phyloP scores from a whole-genome alignment of 2,888 invertebrate genomes.

The Eupithecia abbreviata region DNA sequence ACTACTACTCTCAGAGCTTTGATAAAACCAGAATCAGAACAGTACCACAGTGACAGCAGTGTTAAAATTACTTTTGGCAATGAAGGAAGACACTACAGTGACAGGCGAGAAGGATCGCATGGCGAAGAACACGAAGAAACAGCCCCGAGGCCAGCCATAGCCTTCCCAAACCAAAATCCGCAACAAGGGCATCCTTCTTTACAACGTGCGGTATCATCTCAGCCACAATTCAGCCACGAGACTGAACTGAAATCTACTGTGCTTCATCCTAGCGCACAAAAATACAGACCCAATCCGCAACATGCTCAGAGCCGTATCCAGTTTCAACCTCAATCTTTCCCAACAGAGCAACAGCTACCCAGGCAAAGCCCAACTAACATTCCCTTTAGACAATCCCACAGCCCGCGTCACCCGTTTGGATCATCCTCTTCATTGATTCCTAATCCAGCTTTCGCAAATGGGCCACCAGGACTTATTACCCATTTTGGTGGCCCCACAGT shows the following conservation, averaged over 20 bases:
- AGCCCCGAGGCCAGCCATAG: slow-evolving; percentile 86
- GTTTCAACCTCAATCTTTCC: slow-evolving; percentile 72
- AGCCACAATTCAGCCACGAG: slow-evolving; percentile 58
- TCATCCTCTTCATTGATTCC: slow-evolving; percentile 61
- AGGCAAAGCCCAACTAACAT: slow-evolving; percentile 71
- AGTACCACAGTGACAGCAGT: slow-evolving; percentile 91
- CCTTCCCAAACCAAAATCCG: slow-evolving; percentile 73
- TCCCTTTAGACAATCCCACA: slow-evolving; percentile 69
- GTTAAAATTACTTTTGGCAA: slow-evolving; percentile 92
- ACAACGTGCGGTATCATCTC: slow-evolving; percentile 65
- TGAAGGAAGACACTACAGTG: slow-evolving; percentile 80
- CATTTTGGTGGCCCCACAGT: slow-evolving; percentile 65
- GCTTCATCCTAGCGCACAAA: slow-evolving; percentile 57
- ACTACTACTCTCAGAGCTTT: slow-evolving; percentile 92
- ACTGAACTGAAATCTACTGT: slow-evolving; percentile 55
- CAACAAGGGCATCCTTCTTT: slow-evolving; percentile 55
- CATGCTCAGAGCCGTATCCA: slow-evolving; percentile 78
- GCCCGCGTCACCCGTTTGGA: slow-evolving; percentile 66
- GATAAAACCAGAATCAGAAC: slow-evolving; percentile 93
- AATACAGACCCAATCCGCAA: slow-evolving; percentile 60
- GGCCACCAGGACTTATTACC: slow-evolving; percentile 60
- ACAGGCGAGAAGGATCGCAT: slow-evolving; percentile 66
- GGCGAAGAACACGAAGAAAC: slow-evolving; percentile 84
- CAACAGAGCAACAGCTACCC: slow-evolving; percentile 75
- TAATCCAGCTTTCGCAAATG: slow-evolving; percentile 63